Evolutionary conservation across 2,888 invertebrate genomes (phyloP).

Genomic region (Lasioglossum malachurum): DNA sequence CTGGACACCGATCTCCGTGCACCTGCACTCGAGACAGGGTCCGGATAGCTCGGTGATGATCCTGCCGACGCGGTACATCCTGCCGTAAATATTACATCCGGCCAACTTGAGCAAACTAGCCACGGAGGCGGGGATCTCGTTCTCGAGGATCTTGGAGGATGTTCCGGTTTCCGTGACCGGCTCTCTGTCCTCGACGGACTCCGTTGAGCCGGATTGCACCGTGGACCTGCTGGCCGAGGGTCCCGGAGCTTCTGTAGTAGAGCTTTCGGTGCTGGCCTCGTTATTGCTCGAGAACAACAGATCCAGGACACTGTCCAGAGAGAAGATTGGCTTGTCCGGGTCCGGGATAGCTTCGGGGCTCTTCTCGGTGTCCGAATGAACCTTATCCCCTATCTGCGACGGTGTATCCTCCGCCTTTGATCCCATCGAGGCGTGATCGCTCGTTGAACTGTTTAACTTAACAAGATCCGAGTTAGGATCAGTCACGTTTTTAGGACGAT

Average conservation of each 20-base stretch:
- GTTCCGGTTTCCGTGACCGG: slow-evolving; percentile 52
- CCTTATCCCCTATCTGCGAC: not conserved
- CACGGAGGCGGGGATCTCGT: slow-evolving; percentile 80
- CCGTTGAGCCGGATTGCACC: not conserved
- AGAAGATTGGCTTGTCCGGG: slow-evolving; percentile 85
- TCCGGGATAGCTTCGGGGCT: slow-evolving; percentile 75
- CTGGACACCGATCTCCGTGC: slow-evolving; percentile 94
- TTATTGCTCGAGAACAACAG: slow-evolving; percentile 85
- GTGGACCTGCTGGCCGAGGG: slow-evolving; percentile 6
- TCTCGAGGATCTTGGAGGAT: slow-evolving; percentile 70
- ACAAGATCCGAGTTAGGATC: not conserved
- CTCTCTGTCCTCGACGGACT: slow-evolving; percentile 18
- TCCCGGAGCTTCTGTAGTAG: not conserved
- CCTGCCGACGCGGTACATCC: slow-evolving; percentile 93
- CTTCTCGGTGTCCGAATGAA: slow-evolving; percentile 9
- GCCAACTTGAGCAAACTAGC: slow-evolving; percentile 90
- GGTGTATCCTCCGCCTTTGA: not conserved
- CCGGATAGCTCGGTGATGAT: slow-evolving; percentile 93
- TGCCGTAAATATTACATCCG: slow-evolving; percentile 95
- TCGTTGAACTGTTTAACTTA: slow-evolving; percentile 23
- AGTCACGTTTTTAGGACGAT: not conserved
- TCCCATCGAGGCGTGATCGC: not conserved
- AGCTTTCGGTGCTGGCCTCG: slow-evolving; percentile 73
- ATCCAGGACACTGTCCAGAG: slow-evolving; percentile 88
- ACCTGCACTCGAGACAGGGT: slow-evolving; percentile 93